These are phyloP conservation scores for Osmerus eperlanus DNA, from an alignment of 2,113 vertebrate species.

Conservation along the genomic window DNA sequence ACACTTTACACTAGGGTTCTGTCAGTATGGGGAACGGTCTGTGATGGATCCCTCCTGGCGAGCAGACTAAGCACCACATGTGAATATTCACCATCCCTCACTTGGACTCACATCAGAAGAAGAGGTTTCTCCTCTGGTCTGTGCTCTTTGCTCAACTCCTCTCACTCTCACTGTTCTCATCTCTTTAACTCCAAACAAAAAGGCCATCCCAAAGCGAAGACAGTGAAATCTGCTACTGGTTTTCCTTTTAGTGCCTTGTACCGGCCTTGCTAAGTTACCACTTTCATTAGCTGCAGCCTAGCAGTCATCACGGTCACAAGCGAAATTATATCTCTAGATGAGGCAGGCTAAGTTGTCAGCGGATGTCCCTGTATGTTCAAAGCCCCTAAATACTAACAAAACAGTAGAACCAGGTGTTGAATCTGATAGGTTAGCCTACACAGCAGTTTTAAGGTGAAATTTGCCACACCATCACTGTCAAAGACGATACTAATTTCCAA, in stretches of 20 bases:
- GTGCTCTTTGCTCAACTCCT: neutral
- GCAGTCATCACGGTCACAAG: conserved; percentile 3
- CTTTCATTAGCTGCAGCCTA: conserved; percentile 1
- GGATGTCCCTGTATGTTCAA: neutral
- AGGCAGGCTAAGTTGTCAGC: neutral
- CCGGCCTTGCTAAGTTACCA: conserved; percentile 9
- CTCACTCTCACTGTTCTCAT: neutral
- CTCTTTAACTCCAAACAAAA: neutral
- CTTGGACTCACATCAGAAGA: neutral
- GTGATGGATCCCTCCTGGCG: conserved; percentile 3
- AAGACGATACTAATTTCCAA: too few species aligned
- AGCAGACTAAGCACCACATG: neutral
- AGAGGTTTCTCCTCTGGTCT: neutral
- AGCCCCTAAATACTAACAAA: neutral
- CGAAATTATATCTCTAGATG: conserved; percentile 3
- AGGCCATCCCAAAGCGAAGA: neutral
- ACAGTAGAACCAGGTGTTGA: neutral
- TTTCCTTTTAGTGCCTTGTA: neutral
- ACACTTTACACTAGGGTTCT: conserved; percentile 7
- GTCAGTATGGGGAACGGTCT: neutral
- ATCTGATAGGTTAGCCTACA: neutral
- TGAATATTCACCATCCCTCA: neutral
- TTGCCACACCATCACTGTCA: too few species aligned
- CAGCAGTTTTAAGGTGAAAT: neutral
- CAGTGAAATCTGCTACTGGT: neutral